Percentiles rank a stretch among this genome's conserved stretches.
Conservation (phyloP, 2,113 vertebrate species). For the Rousettus leschenaultii region DNA sequence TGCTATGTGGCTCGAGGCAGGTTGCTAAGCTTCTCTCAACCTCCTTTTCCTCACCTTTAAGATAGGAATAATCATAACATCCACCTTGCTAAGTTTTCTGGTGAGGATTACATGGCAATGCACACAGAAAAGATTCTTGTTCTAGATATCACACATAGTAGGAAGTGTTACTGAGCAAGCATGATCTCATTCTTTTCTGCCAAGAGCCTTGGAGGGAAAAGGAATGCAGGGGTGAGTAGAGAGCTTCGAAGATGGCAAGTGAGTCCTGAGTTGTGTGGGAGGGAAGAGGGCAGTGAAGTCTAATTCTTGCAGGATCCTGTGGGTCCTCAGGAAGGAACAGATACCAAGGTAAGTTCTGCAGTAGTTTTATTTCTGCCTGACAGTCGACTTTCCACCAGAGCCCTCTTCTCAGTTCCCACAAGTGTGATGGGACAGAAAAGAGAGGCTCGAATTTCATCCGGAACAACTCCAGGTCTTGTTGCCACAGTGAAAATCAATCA, state of each 20-base stretch:
- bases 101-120: background rate
- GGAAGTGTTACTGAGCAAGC: background rate
- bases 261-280: fast-evolving
- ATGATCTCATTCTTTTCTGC: background rate
- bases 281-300: background rate
- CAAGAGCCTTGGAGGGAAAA: background rate
- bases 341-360: background rate
- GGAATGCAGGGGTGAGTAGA: background rate
- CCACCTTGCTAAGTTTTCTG: background rate
- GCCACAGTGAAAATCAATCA: background rate
- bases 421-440: background rate
- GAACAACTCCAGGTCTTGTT: background rate
- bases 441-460: background rate
- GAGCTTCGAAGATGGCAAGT: background rate
- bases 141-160: no score
- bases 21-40: background rate
- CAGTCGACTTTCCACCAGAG: background rate
- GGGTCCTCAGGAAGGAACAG: background rate
- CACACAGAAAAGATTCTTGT: background rate
- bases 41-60: background rate
- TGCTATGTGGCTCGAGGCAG: background rate
- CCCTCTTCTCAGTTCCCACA: background rate
- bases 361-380: background rate
- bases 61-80: background rate
- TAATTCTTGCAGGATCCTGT: background rate